Conservation (phyloP, 2,113 vertebrate species). For the Eurystomus gularis region DNA sequence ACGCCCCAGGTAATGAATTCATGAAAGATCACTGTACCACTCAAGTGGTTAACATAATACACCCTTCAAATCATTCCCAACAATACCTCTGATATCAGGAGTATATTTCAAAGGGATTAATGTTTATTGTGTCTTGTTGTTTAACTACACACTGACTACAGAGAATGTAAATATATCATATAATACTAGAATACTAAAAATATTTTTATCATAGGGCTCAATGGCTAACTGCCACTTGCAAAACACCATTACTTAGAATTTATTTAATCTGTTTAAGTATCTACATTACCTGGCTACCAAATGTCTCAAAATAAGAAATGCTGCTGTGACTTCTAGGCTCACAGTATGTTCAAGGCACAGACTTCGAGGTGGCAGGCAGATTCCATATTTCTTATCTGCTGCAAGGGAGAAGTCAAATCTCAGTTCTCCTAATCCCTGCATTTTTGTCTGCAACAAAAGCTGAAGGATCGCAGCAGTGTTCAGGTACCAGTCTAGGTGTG, state of each 20-base stretch:
- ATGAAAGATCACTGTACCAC: background rate
- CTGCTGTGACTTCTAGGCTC: fast-evolving
- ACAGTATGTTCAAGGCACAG: fast-evolving
- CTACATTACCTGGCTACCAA: background rate
- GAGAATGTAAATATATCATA: background rate
- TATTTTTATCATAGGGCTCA: background rate
- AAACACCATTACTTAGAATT: background rate
- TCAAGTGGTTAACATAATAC: background rate
- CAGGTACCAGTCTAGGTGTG: fast-evolving
- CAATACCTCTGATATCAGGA: background rate
- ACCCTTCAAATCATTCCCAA: background rate
- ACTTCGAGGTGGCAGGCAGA: background rate
- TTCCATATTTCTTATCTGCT: background rate
- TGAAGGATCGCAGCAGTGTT: fast-evolving
- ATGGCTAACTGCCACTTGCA: background rate
- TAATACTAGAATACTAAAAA: background rate
- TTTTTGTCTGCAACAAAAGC: fast-evolving
- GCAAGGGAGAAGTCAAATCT: background rate
- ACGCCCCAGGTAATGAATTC: background rate
- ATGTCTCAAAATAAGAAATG: background rate
- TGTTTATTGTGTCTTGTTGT: background rate
- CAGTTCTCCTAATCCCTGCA: fast-evolving
- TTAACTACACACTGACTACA: background rate
- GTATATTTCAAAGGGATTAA: background rate
- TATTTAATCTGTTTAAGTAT: background rate